Evolutionary conservation across 2,888 invertebrate genomes (phyloP).

Genomic region (Caenorhabditis becei): DNA sequence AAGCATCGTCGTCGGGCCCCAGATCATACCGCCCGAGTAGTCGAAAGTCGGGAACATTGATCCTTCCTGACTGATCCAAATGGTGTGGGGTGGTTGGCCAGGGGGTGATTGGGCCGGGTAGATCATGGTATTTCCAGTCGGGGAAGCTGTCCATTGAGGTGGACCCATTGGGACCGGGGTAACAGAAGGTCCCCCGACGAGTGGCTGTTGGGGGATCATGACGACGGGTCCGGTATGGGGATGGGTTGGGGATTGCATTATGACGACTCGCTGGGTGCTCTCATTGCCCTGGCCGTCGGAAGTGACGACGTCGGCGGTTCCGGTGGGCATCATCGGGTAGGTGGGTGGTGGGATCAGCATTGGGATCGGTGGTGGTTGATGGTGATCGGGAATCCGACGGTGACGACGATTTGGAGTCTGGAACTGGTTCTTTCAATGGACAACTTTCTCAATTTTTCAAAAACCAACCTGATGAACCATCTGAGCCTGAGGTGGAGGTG

Average conservation of each 20-base stretch:
- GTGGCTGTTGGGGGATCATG: conserved; percentile 35
- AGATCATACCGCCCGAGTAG: conserved; percentile 33
- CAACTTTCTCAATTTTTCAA: no score
- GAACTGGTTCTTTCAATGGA: no score
- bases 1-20: conserved; percentile 46
- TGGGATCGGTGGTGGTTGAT: conserved; percentile 15
- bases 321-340: conserved; percentile 15
- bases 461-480: no score
- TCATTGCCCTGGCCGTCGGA: conserved; percentile 23
- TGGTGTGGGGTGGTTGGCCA: conserved; percentile 38
- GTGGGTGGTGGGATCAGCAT: conserved; percentile 23
- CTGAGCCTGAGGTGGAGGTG: no score
- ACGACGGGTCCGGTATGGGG: conserved; percentile 31
- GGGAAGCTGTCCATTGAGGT: conserved; percentile 41
- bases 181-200: conserved; percentile 16
- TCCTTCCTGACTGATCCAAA: conserved; percentile 43
- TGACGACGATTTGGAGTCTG: neutral
- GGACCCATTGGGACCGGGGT: conserved; percentile 37
- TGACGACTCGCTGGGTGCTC: conserved; percentile 29
- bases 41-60: conserved; percentile 47
- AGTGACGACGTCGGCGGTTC: conserved; percentile 1
- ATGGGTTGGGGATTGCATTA: conserved; percentile 54
- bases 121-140: conserved; percentile 56
- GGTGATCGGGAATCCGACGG: neutral
- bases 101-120: conserved; percentile 50